phyloP scores from a whole-genome alignment of 2,113 vertebrate species.

The Emydura subglobosa region DNA sequence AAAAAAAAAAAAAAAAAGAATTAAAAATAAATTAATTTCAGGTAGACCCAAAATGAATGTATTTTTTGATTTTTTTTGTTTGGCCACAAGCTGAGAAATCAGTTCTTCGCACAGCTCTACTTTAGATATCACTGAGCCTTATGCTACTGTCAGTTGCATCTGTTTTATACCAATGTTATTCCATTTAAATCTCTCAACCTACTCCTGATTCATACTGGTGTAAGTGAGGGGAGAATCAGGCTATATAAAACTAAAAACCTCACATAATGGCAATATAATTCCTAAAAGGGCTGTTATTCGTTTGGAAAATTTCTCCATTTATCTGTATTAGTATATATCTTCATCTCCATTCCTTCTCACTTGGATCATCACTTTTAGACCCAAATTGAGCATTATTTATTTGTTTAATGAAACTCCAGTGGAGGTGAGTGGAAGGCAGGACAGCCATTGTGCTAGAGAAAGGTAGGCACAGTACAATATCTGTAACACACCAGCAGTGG shows the following conservation, averaged over 20 bases:
- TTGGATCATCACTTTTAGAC: not conserved
- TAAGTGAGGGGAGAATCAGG: not conserved
- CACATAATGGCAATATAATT: not conserved
- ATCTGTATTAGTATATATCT: not conserved
- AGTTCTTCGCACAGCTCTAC: not conserved
- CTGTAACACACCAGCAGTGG: slow-evolving; percentile 48
- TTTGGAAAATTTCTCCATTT: not conserved
- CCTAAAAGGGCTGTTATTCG: not conserved
- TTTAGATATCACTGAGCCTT: slow-evolving; percentile 16
- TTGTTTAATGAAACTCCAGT: slow-evolving; percentile 11
- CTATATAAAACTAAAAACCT: not conserved
- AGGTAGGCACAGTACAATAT: slow-evolving; percentile 54
- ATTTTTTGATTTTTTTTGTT: not conserved
- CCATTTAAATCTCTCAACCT: not conserved
- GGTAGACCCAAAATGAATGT: not conserved
- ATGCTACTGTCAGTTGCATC: not conserved
- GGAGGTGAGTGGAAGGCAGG: not conserved
- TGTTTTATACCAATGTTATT: not conserved
- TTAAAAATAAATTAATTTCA: not conserved
- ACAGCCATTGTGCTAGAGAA: slow-evolving; percentile 45
- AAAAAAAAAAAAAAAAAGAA: no score
- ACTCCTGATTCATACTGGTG: not conserved
- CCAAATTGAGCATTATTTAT: not conserved
- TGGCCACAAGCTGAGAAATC: not conserved
- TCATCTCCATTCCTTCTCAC: not conserved